Conservation (phyloP, 2,888 invertebrate species). For the Syrphus vitripennis region DNA sequence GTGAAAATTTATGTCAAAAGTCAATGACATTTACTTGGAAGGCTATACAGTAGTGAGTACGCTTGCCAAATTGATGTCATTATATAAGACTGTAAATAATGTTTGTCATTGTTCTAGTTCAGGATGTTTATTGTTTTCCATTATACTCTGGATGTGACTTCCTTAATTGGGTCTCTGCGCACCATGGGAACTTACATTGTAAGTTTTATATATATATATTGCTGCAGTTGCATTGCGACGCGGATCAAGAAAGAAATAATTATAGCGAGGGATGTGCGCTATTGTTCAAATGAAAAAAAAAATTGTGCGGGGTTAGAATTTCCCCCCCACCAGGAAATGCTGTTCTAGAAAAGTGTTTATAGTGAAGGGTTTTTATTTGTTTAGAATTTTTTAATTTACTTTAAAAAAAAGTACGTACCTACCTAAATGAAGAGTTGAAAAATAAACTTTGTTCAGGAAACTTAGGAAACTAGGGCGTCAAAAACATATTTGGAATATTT, state of each 20-base stretch:
- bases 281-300: conserved; percentile 15
- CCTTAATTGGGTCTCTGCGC: conserved; percentile 30
- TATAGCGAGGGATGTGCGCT: not conserved
- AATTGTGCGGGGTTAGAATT: not conserved
- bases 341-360: not conserved
- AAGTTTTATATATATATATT: not conserved
- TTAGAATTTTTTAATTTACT: no score
- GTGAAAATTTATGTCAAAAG: conserved; percentile 35
- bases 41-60: not conserved
- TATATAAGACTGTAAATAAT: not conserved
- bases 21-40: conserved; percentile 33
- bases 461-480: no score
- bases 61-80: not conserved
- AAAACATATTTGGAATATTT: no score
- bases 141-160: conserved; percentile 41
- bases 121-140: conserved; percentile 52
- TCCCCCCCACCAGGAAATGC: not conserved
- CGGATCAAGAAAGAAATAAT: conserved; percentile 38
- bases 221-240: conserved; percentile 21
- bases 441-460: no score
- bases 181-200: conserved; percentile 36
- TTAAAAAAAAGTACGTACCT: no score
- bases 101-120: conserved; percentile 35
- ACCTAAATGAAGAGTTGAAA: no score
- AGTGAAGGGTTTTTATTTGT: not conserved